A percentile compares a stretch with the other conserved stretches of the same genome.
Evolutionary conservation across 2,797 vertebrate genomes (phyloP).

Genomic region (Galago senegalensis): DNA sequence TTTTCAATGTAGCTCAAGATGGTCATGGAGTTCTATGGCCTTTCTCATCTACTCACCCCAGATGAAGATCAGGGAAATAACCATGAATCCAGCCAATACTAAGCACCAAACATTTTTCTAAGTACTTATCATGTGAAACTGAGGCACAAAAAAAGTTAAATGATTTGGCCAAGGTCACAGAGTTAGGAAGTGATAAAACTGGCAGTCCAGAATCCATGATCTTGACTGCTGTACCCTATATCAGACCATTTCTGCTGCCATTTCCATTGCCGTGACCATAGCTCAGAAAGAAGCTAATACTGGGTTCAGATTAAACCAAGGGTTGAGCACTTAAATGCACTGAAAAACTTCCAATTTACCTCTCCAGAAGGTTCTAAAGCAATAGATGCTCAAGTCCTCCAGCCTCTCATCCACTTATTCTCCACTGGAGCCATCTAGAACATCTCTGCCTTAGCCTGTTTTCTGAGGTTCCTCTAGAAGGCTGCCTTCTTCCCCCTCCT

Average conservation of each 20-base stretch:
- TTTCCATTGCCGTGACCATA: neutral
- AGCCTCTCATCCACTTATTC: neutral
- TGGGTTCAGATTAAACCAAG: neutral
- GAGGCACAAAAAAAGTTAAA: neutral
- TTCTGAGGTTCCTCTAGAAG: neutral
- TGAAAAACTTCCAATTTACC: neutral
- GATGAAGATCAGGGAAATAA: neutral
- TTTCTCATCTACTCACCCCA: neutral
- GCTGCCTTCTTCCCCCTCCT: neutral
- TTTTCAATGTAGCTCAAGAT: neutral
- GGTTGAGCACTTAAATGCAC: neutral
- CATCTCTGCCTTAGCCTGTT: neutral
- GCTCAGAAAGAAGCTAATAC: neutral
- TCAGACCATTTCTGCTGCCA: neutral
- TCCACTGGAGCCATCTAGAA: neutral
- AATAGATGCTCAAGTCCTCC: neutral
- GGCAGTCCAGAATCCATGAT: neutral
- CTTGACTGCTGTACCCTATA: neutral
- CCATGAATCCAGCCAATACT: neutral
- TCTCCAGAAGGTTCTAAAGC: neutral
- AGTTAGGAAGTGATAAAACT: neutral
- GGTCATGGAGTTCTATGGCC: neutral
- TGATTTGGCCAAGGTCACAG: neutral
- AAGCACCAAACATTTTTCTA: neutral
- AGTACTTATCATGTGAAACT: neutral